Base-by-base conservation (phyloP, 2,113 vertebrate species). In the Scortum barcoo region DNA sequence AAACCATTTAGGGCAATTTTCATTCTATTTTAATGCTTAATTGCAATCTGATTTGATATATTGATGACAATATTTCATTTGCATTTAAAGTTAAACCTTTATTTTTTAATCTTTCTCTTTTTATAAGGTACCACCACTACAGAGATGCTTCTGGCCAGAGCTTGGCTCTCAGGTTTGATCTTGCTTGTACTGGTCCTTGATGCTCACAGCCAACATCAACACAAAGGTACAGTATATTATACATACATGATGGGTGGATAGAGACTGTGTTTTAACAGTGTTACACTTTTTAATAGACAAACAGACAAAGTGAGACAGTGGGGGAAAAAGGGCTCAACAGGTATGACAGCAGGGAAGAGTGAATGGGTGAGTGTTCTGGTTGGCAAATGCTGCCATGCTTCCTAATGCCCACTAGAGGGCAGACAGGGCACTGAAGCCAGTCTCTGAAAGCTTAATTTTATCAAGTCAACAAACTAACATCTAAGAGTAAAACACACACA, bases 321-420 rank as follows among this genome's bases (percentile, higher is more conserved):
- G 44, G 12, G 48, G 7, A 12, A 48, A 12, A 42, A 63, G 11
- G 2, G 38, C 12, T 16, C 12, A 28, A n/a, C 26, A 46, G 7
- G 24, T 26, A 19, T 44, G n/a, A 22, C 8, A 4, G 42, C 6
- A 36, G 42, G 14, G 42, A 44, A 17, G 14, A 13, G 28, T 16
- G 40, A 72, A 30, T 33, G 33, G 6, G n/a, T n/a, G 4, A 67
- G 5, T 42, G 7, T 36, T 54, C 24, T 28, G 40, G 11, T 28
- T 72, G 2, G 14, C 17, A 17, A 6, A 10, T 48, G 76, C 8
- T 75, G 56, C 38, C 26, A 56, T 75, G 51, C 13, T 46, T 53
- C 33, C 16, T 77, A 30, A n/a, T 38, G n/a, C n/a, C 62, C 38
- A 77, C 36, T 68, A 68, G 78, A 72, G 53, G 68, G 46, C n/a